Evolutionary conservation across 1,140 invertebrate species (phyloP).

Genomic region (Drosophila pseudoananassae): DNA sequence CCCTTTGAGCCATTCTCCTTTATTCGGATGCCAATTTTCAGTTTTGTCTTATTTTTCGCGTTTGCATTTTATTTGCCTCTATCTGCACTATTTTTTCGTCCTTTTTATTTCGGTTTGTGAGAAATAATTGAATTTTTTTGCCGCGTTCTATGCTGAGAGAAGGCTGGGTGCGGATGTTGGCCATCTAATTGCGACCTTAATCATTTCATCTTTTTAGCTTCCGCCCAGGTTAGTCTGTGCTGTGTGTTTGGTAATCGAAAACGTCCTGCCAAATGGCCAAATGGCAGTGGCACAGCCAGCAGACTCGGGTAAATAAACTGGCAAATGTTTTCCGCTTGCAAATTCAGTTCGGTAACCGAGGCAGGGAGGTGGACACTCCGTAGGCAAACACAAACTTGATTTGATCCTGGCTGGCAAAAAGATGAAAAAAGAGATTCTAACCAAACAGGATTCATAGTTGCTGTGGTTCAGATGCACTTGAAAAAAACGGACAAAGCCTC

Average conservation of each 20-base stretch:
- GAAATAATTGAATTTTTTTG: slow-evolving; percentile 52
- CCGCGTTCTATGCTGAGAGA: slow-evolving; percentile 1
- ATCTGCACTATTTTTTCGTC: slow-evolving; percentile 2
- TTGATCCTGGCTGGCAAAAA: slow-evolving; percentile 37
- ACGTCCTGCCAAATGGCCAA: slow-evolving; percentile 43
- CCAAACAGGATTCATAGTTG: slow-evolving; percentile 7
- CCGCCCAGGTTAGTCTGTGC: slow-evolving; percentile 64
- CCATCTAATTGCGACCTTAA: slow-evolving; percentile 70
- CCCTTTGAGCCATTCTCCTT: slow-evolving; percentile 27
- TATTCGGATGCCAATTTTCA: slow-evolving; percentile 35
- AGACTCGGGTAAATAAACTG: slow-evolving; percentile 35
- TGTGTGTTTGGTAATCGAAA: slow-evolving; percentile 51
- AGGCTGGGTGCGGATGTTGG: slow-evolving; percentile 21
- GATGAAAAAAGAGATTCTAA: slow-evolving; percentile 16
- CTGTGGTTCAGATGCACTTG: slow-evolving; percentile 4
- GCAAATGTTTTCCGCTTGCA: slow-evolving; percentile 42
- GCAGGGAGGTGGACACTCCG: slow-evolving; percentile 22
- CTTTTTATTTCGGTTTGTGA: slow-evolving; percentile 10
- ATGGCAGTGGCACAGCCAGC: slow-evolving; percentile 14
- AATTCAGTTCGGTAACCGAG: slow-evolving; percentile 15
- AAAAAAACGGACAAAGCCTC: neutral
- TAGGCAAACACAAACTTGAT: slow-evolving; percentile 49
- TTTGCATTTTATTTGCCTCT: slow-evolving; percentile 23
- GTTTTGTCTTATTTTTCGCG: slow-evolving; percentile 22
- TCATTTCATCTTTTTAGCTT: slow-evolving; percentile 72